phyloP scores from a whole-genome alignment of 1,140 invertebrate species.

The Sycophaga agraensis region DNA sequence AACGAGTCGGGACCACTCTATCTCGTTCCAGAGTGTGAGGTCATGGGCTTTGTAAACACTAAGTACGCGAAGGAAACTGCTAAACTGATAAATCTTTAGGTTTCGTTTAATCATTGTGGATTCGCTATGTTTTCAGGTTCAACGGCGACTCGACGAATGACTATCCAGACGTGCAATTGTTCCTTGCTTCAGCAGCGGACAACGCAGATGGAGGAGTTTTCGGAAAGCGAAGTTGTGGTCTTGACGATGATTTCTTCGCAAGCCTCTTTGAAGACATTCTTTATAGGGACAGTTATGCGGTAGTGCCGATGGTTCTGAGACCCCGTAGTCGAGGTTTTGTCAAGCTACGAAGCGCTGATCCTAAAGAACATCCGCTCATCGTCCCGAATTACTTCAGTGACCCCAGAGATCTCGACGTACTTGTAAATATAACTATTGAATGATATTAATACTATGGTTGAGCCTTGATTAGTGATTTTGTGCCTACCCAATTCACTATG shows the following conservation, averaged over 20 bases:
- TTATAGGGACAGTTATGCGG: slow-evolving; percentile 66
- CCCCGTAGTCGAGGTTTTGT: slow-evolving; percentile 73
- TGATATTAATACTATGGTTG: too few species aligned
- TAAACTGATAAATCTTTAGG: too few species aligned
- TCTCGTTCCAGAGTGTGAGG: slow-evolving; percentile 69
- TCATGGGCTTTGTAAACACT: slow-evolving; percentile 75
- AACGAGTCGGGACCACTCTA: slow-evolving; percentile 65
- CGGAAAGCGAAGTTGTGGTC: slow-evolving; percentile 65
- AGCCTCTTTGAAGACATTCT: slow-evolving; percentile 69
- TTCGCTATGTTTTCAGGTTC: too few species aligned
- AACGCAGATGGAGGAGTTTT: slow-evolving; percentile 76
- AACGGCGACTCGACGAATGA: slow-evolving; percentile 51
- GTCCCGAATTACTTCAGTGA: slow-evolving; percentile 79
- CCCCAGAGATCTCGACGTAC: slow-evolving; percentile 67
- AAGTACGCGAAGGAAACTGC: slow-evolving; percentile 51
- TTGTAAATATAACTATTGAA: slow-evolving; percentile 64
- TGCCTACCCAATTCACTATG: too few species aligned
- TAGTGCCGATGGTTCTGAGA: slow-evolving; percentile 68
- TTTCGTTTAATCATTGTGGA: too few species aligned
- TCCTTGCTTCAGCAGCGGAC: slow-evolving; percentile 70
- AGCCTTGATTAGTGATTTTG: too few species aligned
- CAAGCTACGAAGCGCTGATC: slow-evolving; percentile 66
- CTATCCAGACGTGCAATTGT: slow-evolving; percentile 78
- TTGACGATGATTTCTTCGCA: slow-evolving; percentile 68
- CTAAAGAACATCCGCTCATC: slow-evolving; percentile 72